These are phyloP conservation scores for Hydrotaea diabolus DNA, from an alignment of 2,888 invertebrate species.

Conservation along the genomic window DNA sequence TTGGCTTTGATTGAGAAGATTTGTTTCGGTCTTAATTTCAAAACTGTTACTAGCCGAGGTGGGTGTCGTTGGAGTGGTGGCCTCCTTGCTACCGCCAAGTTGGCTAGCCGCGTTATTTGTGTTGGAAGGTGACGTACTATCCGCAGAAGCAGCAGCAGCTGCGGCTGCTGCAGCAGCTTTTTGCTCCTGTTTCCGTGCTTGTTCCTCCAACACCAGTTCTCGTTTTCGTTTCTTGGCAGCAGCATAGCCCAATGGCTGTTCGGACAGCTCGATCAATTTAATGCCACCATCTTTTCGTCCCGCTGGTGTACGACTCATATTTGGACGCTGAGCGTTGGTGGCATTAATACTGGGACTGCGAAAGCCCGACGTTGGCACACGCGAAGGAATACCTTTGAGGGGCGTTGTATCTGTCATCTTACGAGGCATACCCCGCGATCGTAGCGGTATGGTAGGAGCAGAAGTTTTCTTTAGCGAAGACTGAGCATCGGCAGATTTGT, in stretches of 20 bases:
- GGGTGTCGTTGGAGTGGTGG: slow-evolving; percentile 77
- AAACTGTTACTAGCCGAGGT: slow-evolving; percentile 73
- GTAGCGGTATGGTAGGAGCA: slow-evolving; percentile 93
- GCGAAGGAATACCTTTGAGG: slow-evolving; percentile 93
- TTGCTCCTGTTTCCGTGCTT: slow-evolving; percentile 84
- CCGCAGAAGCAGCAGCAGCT: slow-evolving; percentile 75
- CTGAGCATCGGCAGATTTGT: slow-evolving; percentile 94
- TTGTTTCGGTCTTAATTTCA: slow-evolving; percentile 75
- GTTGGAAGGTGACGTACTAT: slow-evolving; percentile 71
- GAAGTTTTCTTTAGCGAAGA: slow-evolving; percentile 93
- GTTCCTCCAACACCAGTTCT: slow-evolving; percentile 87
- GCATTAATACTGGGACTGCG: slow-evolving; percentile 81
- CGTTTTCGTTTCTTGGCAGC: slow-evolving; percentile 93
- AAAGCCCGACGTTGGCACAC: slow-evolving; percentile 87
- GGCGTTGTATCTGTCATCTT: slow-evolving; percentile 99
- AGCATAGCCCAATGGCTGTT: slow-evolving; percentile 92
- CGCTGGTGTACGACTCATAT: slow-evolving; percentile 84
- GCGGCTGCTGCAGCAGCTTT: slow-evolving; percentile 79
- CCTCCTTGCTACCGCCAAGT: slow-evolving; percentile 53
- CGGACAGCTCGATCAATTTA: slow-evolving; percentile 95
- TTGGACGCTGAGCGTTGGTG: slow-evolving; percentile 81
- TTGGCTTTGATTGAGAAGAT: slow-evolving; percentile 69
- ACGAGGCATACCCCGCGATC: slow-evolving; percentile 93
- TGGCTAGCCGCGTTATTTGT: slow-evolving; percentile 54
- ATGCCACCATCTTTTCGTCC: slow-evolving; percentile 94